Evolutionary conservation across 2,797 vertebrate species (phyloP).

Genomic region (Gymnothorax javanicus): DNA sequence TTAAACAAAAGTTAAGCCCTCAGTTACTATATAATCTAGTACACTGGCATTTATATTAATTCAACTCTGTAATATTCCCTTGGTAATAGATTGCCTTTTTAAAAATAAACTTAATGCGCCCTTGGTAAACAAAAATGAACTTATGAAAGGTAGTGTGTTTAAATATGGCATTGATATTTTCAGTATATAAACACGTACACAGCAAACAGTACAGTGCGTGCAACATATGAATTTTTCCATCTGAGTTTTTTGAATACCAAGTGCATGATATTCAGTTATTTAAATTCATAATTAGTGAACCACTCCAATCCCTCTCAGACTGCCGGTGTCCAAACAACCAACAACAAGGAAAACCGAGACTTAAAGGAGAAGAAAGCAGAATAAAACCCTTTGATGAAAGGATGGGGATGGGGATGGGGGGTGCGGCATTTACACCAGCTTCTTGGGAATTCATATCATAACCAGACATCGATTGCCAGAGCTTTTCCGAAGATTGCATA

Average conservation of each 20-base stretch:
- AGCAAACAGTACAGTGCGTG: not conserved
- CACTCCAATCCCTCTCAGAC: not conserved
- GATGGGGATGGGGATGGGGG: not conserved
- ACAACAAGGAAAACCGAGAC: not conserved
- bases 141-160: too few species aligned
- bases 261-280: not conserved
- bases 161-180: not conserved
- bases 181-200: not conserved
- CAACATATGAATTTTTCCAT: not conserved
- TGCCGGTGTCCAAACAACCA: too few species aligned
- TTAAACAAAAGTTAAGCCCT: too few species aligned
- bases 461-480: constrained; percentile 12
- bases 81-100: too few species aligned
- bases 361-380: not conserved
- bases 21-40: too few species aligned
- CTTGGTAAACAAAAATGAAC: too few species aligned
- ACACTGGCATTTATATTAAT: too few species aligned
- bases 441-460: constrained; percentile 5
- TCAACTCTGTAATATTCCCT: too few species aligned
- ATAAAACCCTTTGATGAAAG: constrained; percentile 1
- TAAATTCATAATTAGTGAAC: not conserved
- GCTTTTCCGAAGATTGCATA: constrained; percentile 54
- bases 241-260: not conserved
- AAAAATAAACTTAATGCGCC: too few species aligned
- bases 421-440: not conserved